A percentile compares a stretch with the other conserved stretches of the same genome.
Conservation (phyloP, 2,888 invertebrate species). For the Xanthia togata region DNA sequence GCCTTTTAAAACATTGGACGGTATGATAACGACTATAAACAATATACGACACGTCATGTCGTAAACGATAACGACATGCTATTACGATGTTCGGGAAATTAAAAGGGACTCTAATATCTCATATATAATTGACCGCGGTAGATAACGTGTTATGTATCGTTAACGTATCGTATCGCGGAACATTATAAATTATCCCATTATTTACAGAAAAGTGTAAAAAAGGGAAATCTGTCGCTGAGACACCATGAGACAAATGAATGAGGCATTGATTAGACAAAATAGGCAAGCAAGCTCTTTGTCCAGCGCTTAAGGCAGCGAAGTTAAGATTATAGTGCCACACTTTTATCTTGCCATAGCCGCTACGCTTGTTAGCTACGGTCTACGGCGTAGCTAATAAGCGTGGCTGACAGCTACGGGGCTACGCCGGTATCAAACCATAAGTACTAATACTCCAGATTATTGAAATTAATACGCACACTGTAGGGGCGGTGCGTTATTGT, state of each 20-base stretch:
- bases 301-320: background rate
- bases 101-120: slow-evolving; percentile 19
- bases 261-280: background rate
- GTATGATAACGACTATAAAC: slow-evolving; percentile 10
- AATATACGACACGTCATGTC: slow-evolving; percentile 9
- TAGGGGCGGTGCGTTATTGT: background rate
- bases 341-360: background rate
- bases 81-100: slow-evolving; percentile 20
- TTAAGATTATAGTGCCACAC: background rate
- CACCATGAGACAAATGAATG: background rate
- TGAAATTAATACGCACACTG: background rate
- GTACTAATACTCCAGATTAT: background rate
- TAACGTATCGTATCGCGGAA: background rate
- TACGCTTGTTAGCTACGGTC: background rate
- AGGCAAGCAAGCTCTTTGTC: background rate
- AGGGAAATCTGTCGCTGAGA: background rate
- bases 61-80: slow-evolving; percentile 32
- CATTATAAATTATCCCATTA: slow-evolving; percentile 15
- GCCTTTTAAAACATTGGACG: slow-evolving; percentile 1
- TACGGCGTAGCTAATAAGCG: slow-evolving; percentile 20
- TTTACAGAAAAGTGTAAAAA: background rate
- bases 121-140: background rate
- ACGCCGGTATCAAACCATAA: background rate
- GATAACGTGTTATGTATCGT: slow-evolving; percentile 11
- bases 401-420: slow-evolving; percentile 12